Conservation (phyloP, 2,797 vertebrate species). For the Channallabes apus region DNA sequence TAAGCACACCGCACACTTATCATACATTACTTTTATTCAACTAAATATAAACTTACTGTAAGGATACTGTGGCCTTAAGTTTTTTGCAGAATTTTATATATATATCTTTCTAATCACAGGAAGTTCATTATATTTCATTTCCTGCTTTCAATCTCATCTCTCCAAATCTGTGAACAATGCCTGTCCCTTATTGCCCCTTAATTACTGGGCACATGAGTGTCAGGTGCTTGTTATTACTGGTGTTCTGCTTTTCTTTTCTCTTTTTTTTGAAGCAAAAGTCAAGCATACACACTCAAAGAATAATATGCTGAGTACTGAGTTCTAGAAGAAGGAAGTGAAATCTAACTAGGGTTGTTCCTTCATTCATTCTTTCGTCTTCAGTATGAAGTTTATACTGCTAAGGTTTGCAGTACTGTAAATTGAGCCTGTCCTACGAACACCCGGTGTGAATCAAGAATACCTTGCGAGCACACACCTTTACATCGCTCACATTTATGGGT, state of each 20-base stretch:
- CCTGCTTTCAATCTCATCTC: not conserved
- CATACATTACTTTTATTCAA: not conserved
- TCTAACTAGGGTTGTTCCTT: not conserved
- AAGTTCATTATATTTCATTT: not conserved
- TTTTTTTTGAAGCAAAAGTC: not conserved
- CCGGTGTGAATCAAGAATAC: not conserved
- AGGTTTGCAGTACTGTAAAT: not conserved
- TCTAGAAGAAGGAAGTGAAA: not conserved
- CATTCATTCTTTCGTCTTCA: not conserved
- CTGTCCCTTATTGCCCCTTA: not conserved
- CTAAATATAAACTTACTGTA: not conserved
- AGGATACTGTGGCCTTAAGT: not conserved
- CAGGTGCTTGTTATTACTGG: slow-evolving; percentile 50
- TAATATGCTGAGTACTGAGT: not conserved
- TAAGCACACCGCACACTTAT: not conserved
- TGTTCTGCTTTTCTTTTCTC: not conserved
- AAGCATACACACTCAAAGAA: not conserved
- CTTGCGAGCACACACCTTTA: not conserved
- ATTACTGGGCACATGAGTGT: slow-evolving; percentile 49
- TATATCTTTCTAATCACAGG: too few species aligned
- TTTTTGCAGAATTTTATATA: not conserved
- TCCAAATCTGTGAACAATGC: not conserved
- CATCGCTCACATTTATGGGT: not conserved
- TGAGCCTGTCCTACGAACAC: not conserved
- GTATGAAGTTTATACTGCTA: not conserved